These are phyloP conservation scores for Pangasius krempfi DNA, from an alignment of 2,797 vertebrate species.

Conservation along the genomic window DNA sequence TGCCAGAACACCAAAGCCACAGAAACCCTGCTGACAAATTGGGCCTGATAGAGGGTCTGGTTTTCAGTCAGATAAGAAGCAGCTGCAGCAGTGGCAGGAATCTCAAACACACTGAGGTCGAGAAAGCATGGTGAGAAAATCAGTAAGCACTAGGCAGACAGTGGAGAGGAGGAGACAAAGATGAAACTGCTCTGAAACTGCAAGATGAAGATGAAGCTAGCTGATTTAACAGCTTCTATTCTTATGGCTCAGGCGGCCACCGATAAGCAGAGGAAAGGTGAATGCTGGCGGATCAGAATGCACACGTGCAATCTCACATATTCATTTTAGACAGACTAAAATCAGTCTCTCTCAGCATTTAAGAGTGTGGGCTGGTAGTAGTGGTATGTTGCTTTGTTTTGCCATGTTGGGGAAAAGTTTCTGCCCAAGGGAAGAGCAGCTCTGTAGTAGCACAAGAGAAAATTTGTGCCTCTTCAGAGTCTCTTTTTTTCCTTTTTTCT, in stretches of 20 bases:
- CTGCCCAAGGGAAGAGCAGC: constrained; percentile 1
- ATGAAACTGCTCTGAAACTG: constrained; percentile 7
- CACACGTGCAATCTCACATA: neutral
- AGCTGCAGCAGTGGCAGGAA: constrained; percentile 24
- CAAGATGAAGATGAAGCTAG: too few species aligned
- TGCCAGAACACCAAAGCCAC: constrained; percentile 56
- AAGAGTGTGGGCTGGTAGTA: constrained; percentile 61
- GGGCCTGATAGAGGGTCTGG: constrained; percentile 67
- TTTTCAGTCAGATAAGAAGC: constrained; percentile 43
- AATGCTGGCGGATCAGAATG: constrained; percentile 42
- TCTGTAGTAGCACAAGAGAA: constrained; percentile 5
- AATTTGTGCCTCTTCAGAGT: constrained; percentile 34
- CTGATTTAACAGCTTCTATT: neutral
- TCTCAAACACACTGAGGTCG: constrained; percentile 40
- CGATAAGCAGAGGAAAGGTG: constrained; percentile 22
- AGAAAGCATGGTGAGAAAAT: constrained; percentile 28
- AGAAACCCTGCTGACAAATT: constrained; percentile 67
- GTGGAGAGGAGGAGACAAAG: constrained; percentile 36
- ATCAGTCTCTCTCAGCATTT: constrained; percentile 55
- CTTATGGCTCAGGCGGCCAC: neutral
- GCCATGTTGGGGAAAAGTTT: neutral
- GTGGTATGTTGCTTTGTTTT: constrained; percentile 45
- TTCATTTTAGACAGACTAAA: constrained; percentile 62
- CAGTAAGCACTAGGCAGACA: constrained; percentile 4
- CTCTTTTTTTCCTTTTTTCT: constrained; percentile 26